Base-by-base conservation (phyloP, 1,140 invertebrate species). In the Hestina assimilis region DNA sequence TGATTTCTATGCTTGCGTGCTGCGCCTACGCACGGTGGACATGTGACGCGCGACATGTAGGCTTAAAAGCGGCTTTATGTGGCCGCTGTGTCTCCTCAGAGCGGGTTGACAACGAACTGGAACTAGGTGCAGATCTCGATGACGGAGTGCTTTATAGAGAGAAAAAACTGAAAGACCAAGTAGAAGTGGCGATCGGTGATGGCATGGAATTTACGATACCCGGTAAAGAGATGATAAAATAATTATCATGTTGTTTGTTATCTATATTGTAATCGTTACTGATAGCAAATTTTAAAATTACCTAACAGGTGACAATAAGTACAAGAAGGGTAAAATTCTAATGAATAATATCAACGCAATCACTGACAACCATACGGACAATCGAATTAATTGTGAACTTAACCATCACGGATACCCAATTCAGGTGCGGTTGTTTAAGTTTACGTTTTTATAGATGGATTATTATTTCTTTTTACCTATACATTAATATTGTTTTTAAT, bases 181-280 rank as follows among this genome's bases (percentile, higher is more conserved):
- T 96, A 46, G 96, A 97, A 89, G 95, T 97, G 59, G 95, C 95
- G 20, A 96, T 96, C 66, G 95, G 95, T 5, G 95, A 96, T 80
- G 95, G 95, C 35, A 95, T 96, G 93, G 95, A 97, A 86, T 95
- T 96, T 73, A 96, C 94, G 2, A 96, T 96, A 89, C 95, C 96
- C 83, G 95, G 94, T 94, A 91, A 45, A 26, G 23, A 1, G 31
- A 29, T 21, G 5, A 24, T 24, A 9, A n/a, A 26, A 45, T n/a
- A n/a, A n/a, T n/a, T n/a, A n/a, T n/a, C n/a, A n/a, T n/a, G n/a
- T n/a, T n/a, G n/a, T n/a, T n/a, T n/a, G n/a, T n/a, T n/a, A n/a
- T n/a, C n/a, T n/a, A n/a, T 45, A 9, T 4, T 51, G 14, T 17
- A 42, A 31, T 11, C 2, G 9, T 11, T 31, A 11, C 11, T n/a